Conservation (phyloP, 2,888 invertebrate species). For the Barypeithes pellucidus region DNA sequence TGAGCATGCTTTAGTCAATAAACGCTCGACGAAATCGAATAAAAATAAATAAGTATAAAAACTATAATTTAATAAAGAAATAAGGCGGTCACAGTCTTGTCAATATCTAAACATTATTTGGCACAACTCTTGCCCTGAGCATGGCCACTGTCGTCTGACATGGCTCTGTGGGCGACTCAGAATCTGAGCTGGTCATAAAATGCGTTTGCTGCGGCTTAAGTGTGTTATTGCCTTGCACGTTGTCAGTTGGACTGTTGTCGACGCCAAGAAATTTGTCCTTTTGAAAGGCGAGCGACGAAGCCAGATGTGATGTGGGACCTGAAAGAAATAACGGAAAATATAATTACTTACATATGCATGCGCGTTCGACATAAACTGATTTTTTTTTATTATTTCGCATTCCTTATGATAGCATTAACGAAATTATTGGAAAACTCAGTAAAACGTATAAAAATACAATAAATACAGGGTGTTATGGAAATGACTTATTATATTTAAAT, state of each 20-base stretch:
- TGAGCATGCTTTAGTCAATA: not conserved
- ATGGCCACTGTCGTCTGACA: slow-evolving; percentile 68
- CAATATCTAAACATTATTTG: slow-evolving; percentile 63
- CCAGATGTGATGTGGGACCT: slow-evolving; percentile 27
- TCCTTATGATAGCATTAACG: too few species aligned
- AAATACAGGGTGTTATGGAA: too few species aligned
- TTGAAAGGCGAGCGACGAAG: slow-evolving; percentile 6
- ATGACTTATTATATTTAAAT: too few species aligned
- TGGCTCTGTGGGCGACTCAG: slow-evolving; percentile 73
- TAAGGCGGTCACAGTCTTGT: slow-evolving; percentile 6
- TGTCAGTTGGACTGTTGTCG: slow-evolving; percentile 36
- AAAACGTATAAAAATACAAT: too few species aligned
- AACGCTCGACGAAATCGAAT: not conserved
- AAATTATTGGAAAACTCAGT: too few species aligned
- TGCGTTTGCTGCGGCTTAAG: slow-evolving; percentile 60
- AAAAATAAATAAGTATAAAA: not conserved
- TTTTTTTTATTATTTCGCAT: too few species aligned
- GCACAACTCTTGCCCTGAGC: slow-evolving; percentile 69
- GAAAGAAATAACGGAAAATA: too few species aligned
- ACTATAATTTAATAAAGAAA: slow-evolving; percentile 23
- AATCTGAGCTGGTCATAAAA: slow-evolving; percentile 71
- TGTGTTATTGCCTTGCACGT: slow-evolving; percentile 36
- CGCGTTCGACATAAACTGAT: too few species aligned
- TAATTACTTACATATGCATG: too few species aligned
- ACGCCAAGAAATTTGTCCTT: slow-evolving; percentile 32